Base-by-base conservation (phyloP, 2,888 invertebrate species). In the Sphaerophoria taeniata region DNA sequence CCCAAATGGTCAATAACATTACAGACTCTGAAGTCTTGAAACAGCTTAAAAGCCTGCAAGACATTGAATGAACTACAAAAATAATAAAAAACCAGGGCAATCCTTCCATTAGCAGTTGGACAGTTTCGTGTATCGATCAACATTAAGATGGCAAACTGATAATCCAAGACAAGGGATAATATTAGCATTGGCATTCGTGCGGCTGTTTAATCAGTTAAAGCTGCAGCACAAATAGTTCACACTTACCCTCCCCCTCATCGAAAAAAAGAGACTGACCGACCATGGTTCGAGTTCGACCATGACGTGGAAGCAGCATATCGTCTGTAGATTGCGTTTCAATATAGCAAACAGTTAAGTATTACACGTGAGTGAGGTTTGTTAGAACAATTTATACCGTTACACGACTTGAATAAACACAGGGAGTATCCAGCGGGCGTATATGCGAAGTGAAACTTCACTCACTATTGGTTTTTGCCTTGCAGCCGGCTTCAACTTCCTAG, bases 61-160 rank as follows among this genome's bases (percentile, higher is more conserved):
- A 39, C 45, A 76, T 60, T 11, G 47, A 45, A 56, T 58, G 33
- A 33, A 61, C 80, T 45, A 47, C 56, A 58, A 31, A 14, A 55
- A 53, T 36, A 61, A n/a, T n/a, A 47, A 58, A 34, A 85, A 85
- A 81, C 69, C 76, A 63, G 81, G 81, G 76, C 85, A 85, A 85
- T 81, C 63, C 81, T 67, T 85, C 76, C 85, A 81, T 85, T 85
- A 85, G 84, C 79, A 76, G 76, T 85, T 76, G 76, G 80, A 80
- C 73, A 80, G 80, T 81, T 81, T 85, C 85, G 73, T 85, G 85
- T 85, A 85, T 85, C 85, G 85, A 85, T 85, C 85, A 85, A 85
- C 81, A 85, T 85, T 85, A 85, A 85, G 80, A 85, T 85, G 85
- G 85, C 80, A 73, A 81, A 76, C 85, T 76, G 85, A 85, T 85